Percentiles rank a stretch among this genome's conserved stretches.
These are phyloP conservation scores for Bolinopsis microptera DNA, from an alignment of 37 sponge, comb jelly and placozoan species.

Conservation along the genomic window DNA sequence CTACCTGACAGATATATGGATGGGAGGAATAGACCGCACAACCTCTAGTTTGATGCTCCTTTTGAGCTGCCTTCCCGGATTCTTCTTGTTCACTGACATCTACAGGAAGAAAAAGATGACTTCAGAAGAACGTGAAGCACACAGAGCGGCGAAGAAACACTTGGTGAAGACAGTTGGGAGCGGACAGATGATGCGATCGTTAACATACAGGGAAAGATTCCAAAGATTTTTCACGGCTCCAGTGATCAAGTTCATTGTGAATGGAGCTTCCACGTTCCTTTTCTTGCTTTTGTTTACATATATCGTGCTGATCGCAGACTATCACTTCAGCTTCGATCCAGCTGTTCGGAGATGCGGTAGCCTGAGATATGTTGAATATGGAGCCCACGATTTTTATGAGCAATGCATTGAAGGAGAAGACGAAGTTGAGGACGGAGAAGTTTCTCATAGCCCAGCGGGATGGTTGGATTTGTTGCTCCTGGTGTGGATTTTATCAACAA, in stretches of 20 bases:
- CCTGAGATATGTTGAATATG: not conserved
- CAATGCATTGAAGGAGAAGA: not conserved
- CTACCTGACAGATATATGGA: conserved; percentile 34
- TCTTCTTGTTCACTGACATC: not conserved
- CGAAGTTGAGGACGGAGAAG: not conserved
- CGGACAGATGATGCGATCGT: not conserved
- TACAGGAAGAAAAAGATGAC: not conserved
- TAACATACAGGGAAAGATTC: not conserved
- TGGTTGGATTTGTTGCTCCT: not conserved
- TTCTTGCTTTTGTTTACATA: not conserved
- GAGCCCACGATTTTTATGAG: not conserved
- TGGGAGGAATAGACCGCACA: not conserved
- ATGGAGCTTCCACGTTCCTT: not conserved
- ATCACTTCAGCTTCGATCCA: not conserved
- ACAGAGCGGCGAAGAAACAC: not conserved
- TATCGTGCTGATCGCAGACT: not conserved
- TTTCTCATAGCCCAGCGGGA: not conserved
- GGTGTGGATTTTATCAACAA: not conserved
- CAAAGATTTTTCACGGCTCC: not conserved
- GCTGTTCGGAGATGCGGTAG: not conserved
- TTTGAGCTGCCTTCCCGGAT: not conserved
- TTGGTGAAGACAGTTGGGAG: not conserved
- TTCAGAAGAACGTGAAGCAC: not conserved
- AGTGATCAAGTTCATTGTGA: not conserved
- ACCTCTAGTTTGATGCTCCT: not conserved